Base-by-base conservation (phyloP, 2,113 vertebrate species). In the Buteo buteo region DNA sequence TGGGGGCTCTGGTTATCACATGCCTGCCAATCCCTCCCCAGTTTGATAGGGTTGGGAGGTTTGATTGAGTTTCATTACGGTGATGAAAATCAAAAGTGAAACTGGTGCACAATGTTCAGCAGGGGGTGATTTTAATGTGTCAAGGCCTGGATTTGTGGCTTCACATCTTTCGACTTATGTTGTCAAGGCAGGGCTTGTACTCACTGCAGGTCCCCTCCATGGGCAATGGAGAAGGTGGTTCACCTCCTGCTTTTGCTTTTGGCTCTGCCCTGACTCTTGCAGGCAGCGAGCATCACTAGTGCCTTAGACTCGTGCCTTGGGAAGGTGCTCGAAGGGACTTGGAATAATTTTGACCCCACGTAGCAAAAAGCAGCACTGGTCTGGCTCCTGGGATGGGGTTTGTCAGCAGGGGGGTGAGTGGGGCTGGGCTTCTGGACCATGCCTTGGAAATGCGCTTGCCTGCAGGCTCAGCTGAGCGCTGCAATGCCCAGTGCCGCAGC, bases 51-150 rank as follows among this genome's bases (percentile, higher is more conserved):
- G 31, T 12, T 50, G 36, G 26, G 72, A 62, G 31, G 11, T 58
- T 91, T 32, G 49, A 40, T 28, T 0, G 2, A 13, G 20, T 54
- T 70, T 58, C 31, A 47, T 36, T 29, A 13, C 0, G 8, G n/a
- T 25, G 54, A 52, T 34, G n/a, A 52, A 86, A 78, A 64, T 16
- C 18, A 62, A 15, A 62, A 86, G 42, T 38, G 16, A 52, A 82
- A 34, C 29, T 11, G 22, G 22, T 22, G 9, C 10, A 9, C 8
- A 18, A 7, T 45, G 8, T 15, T 80, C 44, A 29, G 17, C 19
- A 13, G 31, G 9, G 18, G 49, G 15, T 54, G 61, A 31, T 29
- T 79, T 76, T 26, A 18, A 31, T 9, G 34, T 3, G 4, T 17
- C 38, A 13, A 18, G 57, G 19, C 22, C 32, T 18, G 15, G 24